Evolutionary conservation across 2,797 vertebrate species (phyloP).

Genomic region (Caiman crocodilus): DNA sequence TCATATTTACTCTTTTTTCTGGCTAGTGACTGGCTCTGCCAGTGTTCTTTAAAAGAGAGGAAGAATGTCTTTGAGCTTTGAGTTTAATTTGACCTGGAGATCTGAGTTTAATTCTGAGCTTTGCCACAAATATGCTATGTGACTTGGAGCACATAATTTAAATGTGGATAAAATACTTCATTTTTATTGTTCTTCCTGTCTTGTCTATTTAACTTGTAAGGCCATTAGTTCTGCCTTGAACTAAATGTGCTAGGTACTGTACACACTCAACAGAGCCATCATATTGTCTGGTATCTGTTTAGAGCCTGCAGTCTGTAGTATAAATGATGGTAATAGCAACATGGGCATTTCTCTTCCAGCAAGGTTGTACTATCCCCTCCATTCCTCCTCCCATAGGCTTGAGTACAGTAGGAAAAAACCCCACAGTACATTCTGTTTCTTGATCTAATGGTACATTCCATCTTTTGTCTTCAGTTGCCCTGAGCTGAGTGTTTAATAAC

Average conservation of each 20-base stretch:
- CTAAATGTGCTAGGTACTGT: too few relatives aligned
- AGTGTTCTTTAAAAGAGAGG: not conserved
- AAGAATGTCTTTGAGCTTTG: not conserved
- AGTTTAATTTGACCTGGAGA: not conserved
- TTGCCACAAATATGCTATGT: not conserved
- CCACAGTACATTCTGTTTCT: not conserved
- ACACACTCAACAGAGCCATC: not conserved
- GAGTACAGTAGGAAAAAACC: not conserved
- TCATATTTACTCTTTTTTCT: too few relatives aligned
- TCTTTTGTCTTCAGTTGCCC: conserved; percentile 55
- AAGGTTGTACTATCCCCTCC: not conserved
- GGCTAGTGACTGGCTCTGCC: not conserved
- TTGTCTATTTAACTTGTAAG: too few relatives aligned
- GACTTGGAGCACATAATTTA: too few relatives aligned
- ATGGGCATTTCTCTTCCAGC: not conserved
- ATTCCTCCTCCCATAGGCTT: not conserved
- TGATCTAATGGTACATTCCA: conserved; percentile 56
- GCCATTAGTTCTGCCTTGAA: too few relatives aligned
- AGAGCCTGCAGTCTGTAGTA: not conserved
- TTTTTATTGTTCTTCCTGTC: too few relatives aligned
- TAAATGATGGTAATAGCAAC: not conserved
- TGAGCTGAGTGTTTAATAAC: conserved; percentile 32
- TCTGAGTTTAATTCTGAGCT: not conserved
- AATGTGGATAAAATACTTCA: too few relatives aligned
- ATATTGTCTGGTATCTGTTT: not conserved